A percentile compares a stretch with the other conserved stretches of the same genome.
These are phyloP conservation scores for Acrocephalus arundinaceus DNA, from an alignment of 2,113 vertebrate genomes.

Conservation along the genomic window DNA sequence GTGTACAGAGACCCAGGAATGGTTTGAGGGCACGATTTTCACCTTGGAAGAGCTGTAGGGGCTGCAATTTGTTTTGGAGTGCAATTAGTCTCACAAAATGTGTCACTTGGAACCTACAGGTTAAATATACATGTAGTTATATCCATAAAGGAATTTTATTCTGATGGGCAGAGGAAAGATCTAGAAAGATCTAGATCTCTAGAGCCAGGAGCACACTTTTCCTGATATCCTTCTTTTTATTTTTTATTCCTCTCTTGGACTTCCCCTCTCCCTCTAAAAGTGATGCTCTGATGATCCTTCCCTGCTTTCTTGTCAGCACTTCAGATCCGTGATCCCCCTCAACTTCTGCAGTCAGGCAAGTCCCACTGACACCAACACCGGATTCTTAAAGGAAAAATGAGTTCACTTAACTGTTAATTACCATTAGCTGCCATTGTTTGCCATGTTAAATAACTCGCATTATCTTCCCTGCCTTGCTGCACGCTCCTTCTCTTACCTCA, in stretches of 20 bases:
- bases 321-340: background rate
- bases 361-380: background rate
- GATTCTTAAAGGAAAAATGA: background rate
- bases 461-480: background rate
- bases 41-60: background rate
- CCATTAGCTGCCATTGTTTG: conserved; percentile 2
- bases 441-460: background rate
- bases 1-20: background rate
- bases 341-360: background rate
- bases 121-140: rapidly evolving
- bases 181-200: background rate
- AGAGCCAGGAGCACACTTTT: background rate
- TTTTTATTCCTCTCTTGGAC: background rate
- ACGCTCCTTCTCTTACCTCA: background rate
- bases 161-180: background rate
- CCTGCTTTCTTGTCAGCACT: background rate
- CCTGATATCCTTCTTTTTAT: background rate
- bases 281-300: background rate
- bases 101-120: background rate
- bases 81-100: background rate
- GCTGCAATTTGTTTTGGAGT: background rate
- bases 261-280: background rate
- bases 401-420: background rate
- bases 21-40: background rate
- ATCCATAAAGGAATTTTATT: background rate